Evolutionary conservation across 2,888 invertebrate genomes (phyloP).

Genomic region (Resseliella maxima): DNA sequence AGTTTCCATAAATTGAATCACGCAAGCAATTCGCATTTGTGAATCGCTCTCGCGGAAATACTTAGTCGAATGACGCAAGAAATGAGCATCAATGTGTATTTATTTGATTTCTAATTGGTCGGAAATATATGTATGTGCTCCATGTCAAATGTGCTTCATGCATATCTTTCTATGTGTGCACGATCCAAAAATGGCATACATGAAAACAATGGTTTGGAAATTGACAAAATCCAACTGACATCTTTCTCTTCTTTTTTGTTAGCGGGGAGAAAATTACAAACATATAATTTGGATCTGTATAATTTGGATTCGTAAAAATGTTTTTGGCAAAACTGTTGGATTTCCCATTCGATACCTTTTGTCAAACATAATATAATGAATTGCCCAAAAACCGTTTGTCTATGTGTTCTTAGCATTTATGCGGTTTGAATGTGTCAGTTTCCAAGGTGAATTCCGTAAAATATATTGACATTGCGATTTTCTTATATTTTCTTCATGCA

Average conservation of each 20-base stretch:
- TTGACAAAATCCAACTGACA: neutral
- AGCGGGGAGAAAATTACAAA: neutral
- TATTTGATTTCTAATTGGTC: conserved; percentile 16
- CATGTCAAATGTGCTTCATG: neutral
- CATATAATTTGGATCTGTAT: neutral
- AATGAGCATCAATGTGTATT: neutral
- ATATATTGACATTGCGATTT: neutral
- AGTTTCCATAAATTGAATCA: too few relatives aligned
- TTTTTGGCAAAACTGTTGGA: neutral
- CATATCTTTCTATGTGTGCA: neutral
- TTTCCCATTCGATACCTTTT: neutral
- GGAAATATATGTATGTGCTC: conserved; percentile 13
- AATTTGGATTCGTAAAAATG: neutral
- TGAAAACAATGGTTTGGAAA: neutral
- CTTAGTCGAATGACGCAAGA: neutral
- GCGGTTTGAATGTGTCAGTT: neutral
- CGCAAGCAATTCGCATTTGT: neutral
- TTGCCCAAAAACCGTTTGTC: neutral
- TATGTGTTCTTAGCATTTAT: neutral
- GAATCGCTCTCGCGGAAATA: neutral
- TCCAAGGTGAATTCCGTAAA: neutral
- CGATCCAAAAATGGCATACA: neutral
- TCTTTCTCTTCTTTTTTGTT: neutral
- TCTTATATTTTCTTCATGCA: neutral
- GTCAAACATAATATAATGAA: neutral